These are phyloP conservation scores for Acronicta psi DNA, from an alignment of 2,888 invertebrate species.

Conservation along the genomic window DNA sequence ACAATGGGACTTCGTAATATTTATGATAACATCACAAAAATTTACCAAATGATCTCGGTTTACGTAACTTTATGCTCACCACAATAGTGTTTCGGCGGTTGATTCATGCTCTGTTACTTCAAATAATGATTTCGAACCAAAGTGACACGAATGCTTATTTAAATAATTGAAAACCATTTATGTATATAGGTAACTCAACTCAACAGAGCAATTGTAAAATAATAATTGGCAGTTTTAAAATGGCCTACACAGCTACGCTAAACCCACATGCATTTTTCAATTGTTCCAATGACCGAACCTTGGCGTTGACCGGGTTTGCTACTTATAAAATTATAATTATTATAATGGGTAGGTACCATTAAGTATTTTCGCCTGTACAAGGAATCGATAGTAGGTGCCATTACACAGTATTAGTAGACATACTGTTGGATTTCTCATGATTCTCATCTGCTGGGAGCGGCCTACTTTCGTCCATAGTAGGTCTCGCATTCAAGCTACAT, in stretches of 20 bases:
- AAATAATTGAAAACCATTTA: conserved; percentile 25
- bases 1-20: conserved; percentile 36
- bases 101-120: conserved; percentile 46
- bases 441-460: conserved; percentile 73
- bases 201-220: conserved; percentile 10
- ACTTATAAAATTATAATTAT: conserved; percentile 23
- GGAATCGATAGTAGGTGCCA: conserved; percentile 58
- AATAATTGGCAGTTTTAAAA: conserved; percentile 18
- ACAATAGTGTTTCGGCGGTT: conserved; percentile 27
- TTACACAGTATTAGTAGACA: conserved; percentile 60
- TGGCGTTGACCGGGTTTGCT: conserved; percentile 11
- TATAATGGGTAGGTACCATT: conserved; percentile 39
- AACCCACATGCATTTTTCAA: conserved; percentile 8
- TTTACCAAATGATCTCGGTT: conserved; percentile 29
- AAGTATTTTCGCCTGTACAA: conserved; percentile 54
- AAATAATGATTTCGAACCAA: conserved; percentile 25
- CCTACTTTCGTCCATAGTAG: conserved; percentile 77
- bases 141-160: conserved; percentile 11
- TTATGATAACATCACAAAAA: conserved; percentile 30
- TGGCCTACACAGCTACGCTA: neutral
- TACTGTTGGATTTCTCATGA: conserved; percentile 76
- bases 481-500: conserved; percentile 64
- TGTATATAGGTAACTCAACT: neutral
- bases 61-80: conserved; percentile 32
- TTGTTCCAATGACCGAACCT: conserved; percentile 18